Evolutionary conservation across 2,888 invertebrate species (phyloP), one percentile per base, ranked within the genome.

Genomic region (Brachypterus glaber): DNA sequence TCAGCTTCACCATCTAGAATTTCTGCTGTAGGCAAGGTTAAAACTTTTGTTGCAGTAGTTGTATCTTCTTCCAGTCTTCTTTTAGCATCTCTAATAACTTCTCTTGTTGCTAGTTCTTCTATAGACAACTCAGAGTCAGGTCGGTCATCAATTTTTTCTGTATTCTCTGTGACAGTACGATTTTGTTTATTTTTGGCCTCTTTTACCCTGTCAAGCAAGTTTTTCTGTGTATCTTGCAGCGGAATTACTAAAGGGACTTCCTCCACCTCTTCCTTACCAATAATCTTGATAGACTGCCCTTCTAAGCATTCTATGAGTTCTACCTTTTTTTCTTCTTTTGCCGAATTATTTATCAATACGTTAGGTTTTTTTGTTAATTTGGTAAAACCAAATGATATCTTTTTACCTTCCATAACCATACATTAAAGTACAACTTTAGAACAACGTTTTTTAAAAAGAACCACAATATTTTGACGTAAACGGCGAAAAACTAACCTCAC

Each of bases 381-480:
- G 52, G 71, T 76, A 65, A 88, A 88, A 32, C 82, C 78, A 61
- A 88, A 88, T 0, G 85, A 85, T 57, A 88, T 79, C 60, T 86
- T 86, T 49, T 84, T 84, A n/a, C n/a, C n/a, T n/a, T n/a, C n/a
- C n/a, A n/a, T n/a, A n/a, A n/a, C n/a, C n/a, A n/a, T n/a, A n/a
- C n/a, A n/a, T n/a, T n/a, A n/a, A n/a, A n/a, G n/a, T n/a, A n/a
- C n/a, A n/a, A n/a, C n/a, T n/a, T n/a, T n/a, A n/a, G n/a, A n/a
- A n/a, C n/a, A n/a, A n/a, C n/a, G n/a, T n/a, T n/a, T n/a, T n/a
- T n/a, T n/a, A n/a, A n/a, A n/a, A n/a, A n/a, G n/a, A n/a, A n/a
- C n/a, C n/a, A n/a, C n/a, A n/a, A n/a, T n/a, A n/a, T n/a, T n/a
- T n/a, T n/a, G n/a, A n/a, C n/a, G n/a, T n/a, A n/a, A n/a, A n/a